A percentile compares a stretch with the other conserved stretches of the same genome.
Evolutionary conservation across 2,888 invertebrate genomes (phyloP).

Genomic region (Lasioglossum figueresi): DNA sequence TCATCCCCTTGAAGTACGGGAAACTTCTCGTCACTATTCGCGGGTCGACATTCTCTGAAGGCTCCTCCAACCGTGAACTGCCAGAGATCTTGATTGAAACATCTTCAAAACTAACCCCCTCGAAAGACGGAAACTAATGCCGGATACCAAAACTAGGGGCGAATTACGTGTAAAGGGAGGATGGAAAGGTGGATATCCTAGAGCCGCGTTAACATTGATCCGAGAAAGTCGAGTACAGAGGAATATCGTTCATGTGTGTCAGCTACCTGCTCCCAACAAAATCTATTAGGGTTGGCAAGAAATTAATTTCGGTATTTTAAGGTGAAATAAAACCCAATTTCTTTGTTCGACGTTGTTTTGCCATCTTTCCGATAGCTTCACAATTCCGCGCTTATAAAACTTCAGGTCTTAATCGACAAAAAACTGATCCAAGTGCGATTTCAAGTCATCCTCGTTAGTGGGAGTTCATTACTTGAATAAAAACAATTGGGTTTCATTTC

Average conservation of each 20-base stretch:
- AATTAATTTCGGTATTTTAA: too few species aligned
- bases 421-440: too few species aligned
- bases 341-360: too few species aligned
- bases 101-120: conserved; percentile 55
- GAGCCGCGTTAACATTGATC: conserved; percentile 33
- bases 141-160: conserved; percentile 46
- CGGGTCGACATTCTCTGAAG: conserved; percentile 37
- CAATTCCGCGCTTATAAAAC: too few species aligned
- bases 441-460: too few species aligned
- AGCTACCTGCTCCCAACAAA: background rate
- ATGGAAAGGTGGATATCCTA: conserved; percentile 17
- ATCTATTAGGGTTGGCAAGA: too few species aligned
- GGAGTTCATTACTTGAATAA: too few species aligned
- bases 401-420: too few species aligned
- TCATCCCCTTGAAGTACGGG: conserved; percentile 31
- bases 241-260: background rate
- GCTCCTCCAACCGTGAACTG: conserved; percentile 43
- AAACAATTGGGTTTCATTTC: too few species aligned
- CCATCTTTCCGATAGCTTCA: too few species aligned
- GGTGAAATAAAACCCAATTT: too few species aligned
- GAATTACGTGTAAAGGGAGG: conserved; percentile 56
- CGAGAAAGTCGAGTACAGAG: conserved; percentile 18
- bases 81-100: conserved; percentile 56
- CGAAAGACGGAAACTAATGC: conserved; percentile 43
- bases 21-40: conserved; percentile 48